Conservation (phyloP, 2,113 vertebrate genomes). For the Bettongia penicillata region DNA sequence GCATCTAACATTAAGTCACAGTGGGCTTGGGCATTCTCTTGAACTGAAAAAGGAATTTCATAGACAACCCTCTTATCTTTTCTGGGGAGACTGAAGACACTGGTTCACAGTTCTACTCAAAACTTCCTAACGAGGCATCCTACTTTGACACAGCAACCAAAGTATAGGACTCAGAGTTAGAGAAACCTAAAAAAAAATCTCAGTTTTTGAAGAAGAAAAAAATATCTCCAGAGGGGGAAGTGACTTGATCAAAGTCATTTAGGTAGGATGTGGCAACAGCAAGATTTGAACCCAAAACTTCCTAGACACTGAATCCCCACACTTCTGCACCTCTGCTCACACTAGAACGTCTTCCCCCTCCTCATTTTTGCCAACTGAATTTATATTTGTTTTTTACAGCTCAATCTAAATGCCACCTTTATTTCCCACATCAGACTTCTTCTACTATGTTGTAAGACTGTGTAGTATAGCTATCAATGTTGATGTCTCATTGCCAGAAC, state of each 20-base stretch:
- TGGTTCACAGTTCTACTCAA: background rate
- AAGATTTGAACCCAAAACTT: background rate
- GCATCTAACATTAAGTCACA: constrained; percentile 76
- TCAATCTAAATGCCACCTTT: background rate
- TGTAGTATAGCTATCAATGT: background rate
- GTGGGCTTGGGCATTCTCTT: constrained; percentile 80
- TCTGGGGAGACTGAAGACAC: constrained; percentile 5
- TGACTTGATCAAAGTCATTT: background rate
- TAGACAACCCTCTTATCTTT: constrained; percentile 59
- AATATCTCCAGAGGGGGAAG: background rate
- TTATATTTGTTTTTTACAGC: background rate
- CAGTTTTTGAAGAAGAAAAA: background rate
- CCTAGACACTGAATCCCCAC: background rate
- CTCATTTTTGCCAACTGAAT: background rate
- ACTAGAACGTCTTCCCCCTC: background rate
- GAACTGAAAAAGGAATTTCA: constrained; percentile 80
- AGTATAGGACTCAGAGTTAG: background rate
- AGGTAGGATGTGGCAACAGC: background rate
- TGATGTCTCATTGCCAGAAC: background rate
- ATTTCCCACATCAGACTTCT: background rate
- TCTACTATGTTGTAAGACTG: background rate
- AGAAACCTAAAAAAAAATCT: background rate
- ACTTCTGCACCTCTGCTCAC: background rate
- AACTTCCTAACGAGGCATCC: background rate
- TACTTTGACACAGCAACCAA: background rate